These are phyloP conservation scores for Scrobipalpa atriplicella DNA, from an alignment of 2,888 invertebrate genomes.

Conservation along the genomic window DNA sequence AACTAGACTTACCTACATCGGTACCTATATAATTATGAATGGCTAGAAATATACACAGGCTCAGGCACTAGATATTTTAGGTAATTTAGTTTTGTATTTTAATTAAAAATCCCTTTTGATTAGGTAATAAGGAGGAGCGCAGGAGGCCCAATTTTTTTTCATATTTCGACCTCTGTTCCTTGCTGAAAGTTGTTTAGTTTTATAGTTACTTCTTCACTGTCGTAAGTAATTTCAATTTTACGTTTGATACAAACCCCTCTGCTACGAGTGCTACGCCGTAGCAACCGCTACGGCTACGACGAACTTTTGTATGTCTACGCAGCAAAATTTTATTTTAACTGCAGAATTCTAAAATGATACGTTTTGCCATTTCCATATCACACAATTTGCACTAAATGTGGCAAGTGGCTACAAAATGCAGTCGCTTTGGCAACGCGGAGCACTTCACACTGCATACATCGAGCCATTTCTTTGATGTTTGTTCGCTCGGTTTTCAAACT, in stretches of 20 bases:
- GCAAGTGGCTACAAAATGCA: conserved; percentile 11
- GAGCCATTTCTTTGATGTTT: conserved; percentile 13
- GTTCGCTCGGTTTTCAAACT: background rate
- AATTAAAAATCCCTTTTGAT: too few species aligned
- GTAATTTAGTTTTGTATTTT: too few species aligned
- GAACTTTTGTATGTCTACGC: background rate
- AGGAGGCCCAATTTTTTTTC: too few species aligned
- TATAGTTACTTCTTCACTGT: too few species aligned
- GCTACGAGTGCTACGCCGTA: background rate
- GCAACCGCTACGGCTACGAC: background rate
- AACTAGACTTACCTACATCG: background rate
- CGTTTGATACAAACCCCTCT: background rate
- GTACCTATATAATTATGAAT: background rate
- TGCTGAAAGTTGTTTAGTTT: too few species aligned
- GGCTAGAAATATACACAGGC: too few species aligned
- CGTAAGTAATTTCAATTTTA: too few species aligned
- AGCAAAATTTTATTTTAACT: background rate
- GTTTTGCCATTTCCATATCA: conserved; percentile 6
- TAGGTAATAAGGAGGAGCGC: too few species aligned
- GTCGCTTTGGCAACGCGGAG: conserved; percentile 8
- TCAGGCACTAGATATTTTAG: too few species aligned
- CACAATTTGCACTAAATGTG: conserved; percentile 12
- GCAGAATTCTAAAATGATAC: conserved; percentile 5
- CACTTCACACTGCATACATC: conserved; percentile 2
- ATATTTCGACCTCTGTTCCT: too few species aligned